Conservation (phyloP, 2,888 invertebrate species). For the Slavum lentiscoides region DNA sequence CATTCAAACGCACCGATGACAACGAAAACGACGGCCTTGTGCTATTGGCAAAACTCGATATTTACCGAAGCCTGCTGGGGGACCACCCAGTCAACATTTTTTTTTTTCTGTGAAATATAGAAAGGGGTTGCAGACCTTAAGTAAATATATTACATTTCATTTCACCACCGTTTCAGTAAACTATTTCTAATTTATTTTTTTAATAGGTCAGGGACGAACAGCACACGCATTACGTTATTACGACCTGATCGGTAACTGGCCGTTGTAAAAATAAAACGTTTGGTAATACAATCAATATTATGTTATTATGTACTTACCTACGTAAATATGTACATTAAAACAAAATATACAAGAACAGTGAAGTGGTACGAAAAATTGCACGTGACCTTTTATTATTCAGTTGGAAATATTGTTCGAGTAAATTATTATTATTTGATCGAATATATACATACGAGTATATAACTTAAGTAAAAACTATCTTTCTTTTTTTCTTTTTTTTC, state of each 20-base stretch:
- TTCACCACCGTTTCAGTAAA: background rate
- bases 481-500: too few species aligned
- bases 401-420: too few species aligned
- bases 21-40: background rate
- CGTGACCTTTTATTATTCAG: too few species aligned
- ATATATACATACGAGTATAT: too few species aligned
- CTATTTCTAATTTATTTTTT: slow-evolving; percentile 17
- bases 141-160: background rate
- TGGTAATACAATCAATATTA: background rate
- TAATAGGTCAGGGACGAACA: slow-evolving; percentile 32
- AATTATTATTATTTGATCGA: too few species aligned
- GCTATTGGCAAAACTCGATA: background rate
- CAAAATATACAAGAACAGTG: too few species aligned
- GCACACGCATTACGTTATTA: slow-evolving; percentile 1
- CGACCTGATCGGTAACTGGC: background rate
- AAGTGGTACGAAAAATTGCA: too few species aligned
- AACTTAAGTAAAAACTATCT: too few species aligned
- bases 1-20: too few species aligned
- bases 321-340: too few species aligned
- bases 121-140: background rate
- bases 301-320: background rate
- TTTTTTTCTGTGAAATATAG: background rate
- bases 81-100: background rate
- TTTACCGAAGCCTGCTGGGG: background rate
- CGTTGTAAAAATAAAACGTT: background rate